These are phyloP conservation scores for Tenthredo scrophulariae DNA, from an alignment of 2,888 invertebrate species.

Conservation along the genomic window DNA sequence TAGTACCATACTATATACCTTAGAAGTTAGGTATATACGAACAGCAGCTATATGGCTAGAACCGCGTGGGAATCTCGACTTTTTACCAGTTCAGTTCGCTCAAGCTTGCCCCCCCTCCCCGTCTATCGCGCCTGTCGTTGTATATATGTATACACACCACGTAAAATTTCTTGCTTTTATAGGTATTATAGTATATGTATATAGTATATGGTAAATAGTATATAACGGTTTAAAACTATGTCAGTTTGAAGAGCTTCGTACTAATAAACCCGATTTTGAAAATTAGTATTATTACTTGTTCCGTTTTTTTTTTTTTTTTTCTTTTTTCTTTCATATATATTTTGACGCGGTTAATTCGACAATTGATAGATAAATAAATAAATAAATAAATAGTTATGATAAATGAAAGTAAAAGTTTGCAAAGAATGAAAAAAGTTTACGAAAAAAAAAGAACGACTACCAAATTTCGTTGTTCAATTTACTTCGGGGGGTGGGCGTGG, in stretches of 20 bases:
- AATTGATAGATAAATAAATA: too few relatives aligned
- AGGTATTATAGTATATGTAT: neutral
- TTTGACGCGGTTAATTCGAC: too few relatives aligned
- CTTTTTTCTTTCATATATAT: too few relatives aligned
- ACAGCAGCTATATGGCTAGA: neutral
- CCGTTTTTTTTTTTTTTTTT: too few relatives aligned
- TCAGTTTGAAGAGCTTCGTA: neutral
- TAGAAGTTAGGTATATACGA: neutral
- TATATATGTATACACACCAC: neutral
- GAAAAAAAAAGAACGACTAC: neutral
- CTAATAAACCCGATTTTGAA: too few relatives aligned
- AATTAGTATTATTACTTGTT: too few relatives aligned
- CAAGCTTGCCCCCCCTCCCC: neutral
- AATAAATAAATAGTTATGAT: neutral
- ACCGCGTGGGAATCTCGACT: constrained; percentile 48
- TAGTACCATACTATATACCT: too few relatives aligned
- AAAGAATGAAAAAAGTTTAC: neutral
- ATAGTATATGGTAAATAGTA: neutral
- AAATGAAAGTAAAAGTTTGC: neutral
- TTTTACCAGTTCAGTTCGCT: constrained; percentile 39
- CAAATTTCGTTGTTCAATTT: constrained; percentile 8
- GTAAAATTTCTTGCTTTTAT: neutral
- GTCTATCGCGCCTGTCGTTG: neutral
- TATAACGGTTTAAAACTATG: neutral
- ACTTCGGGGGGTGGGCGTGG: neutral